Base-by-base conservation (phyloP, 2,888 invertebrate species). In the Eudemis profundana region DNA sequence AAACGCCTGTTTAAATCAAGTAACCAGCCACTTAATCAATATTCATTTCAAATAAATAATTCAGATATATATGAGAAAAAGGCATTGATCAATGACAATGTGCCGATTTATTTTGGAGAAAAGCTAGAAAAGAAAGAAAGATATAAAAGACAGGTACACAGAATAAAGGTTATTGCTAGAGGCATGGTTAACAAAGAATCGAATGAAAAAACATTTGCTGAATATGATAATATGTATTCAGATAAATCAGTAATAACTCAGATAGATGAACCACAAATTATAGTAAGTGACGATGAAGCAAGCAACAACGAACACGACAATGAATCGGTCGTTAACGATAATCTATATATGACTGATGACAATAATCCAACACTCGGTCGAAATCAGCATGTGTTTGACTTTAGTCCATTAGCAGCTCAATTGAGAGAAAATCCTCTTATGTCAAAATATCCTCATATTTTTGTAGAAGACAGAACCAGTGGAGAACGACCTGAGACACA, bases 361-460 rank as follows among this genome's bases (percentile, higher is more conserved):
- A 36, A 40, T 15, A 54, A 54, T 14, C 47, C 64, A 1, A 15
- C 5, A 29, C 17, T 27, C 3, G 2, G 12, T 27, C 14, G 10
- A 8, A 15, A 40, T 38, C 7, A 14, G 10, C 51, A 53, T 7
- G 51, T 36, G 7, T 38, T 53, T n/a, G 8, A 7, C 7, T 27
- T 51, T 2, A n/a, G n/a, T 4, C 44, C 42, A 8, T n/a, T 23
- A 29, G 7, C 42, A 5, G 72, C 71, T 14, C 77, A 70, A 69
- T 77, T 77, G 0, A 76, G 81, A 57, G 82, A 83, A 27, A 85
- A 82, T 65, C 69, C 75, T 3, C 71, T 89, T 3, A 87, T 87
- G 85, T 81, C 86, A 0, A 87, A 83, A 75, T 91, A 91, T 57
- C 90, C 90, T 1, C 90, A 91, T 59, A 75, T 91, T 33, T 84